A percentile compares a stretch with the other conserved stretches of the same genome.
phyloP scores from a whole-genome alignment of 2,113 vertebrate genomes.

The Entelurus aequoreus region DNA sequence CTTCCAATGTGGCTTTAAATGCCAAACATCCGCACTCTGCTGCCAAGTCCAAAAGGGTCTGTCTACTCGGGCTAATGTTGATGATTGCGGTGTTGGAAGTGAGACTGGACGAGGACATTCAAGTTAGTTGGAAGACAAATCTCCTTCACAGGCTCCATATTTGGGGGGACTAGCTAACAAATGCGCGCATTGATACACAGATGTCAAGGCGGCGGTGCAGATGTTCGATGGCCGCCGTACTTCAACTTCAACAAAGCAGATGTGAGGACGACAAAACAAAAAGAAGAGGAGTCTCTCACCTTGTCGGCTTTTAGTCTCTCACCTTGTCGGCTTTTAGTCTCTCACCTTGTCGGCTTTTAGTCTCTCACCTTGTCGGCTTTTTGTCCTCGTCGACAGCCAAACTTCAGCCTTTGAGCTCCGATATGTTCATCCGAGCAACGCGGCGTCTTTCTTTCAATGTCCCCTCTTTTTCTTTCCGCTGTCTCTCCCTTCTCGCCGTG shows the following conservation, averaged over 20 bases:
- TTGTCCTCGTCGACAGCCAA: background rate
- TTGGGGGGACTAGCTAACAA: slow-evolving; percentile 12
- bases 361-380: slow-evolving; percentile 4
- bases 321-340: too few relatives aligned
- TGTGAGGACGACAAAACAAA: slow-evolving; percentile 15
- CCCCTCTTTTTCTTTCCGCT: slow-evolving; percentile 18
- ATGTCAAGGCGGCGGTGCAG: background rate
- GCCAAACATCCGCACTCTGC: slow-evolving; percentile 62
- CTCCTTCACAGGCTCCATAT: slow-evolving; percentile 24
- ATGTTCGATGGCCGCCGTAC: background rate
- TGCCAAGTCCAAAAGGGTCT: slow-evolving; percentile 23
- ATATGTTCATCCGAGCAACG: slow-evolving; percentile 26
- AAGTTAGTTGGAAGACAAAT: slow-evolving; percentile 24
- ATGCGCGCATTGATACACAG: slow-evolving; percentile 5
- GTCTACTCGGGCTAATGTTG: slow-evolving; percentile 5
- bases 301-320: too few relatives aligned
- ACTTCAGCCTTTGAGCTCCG: slow-evolving; percentile 9
- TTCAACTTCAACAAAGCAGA: slow-evolving; percentile 44
- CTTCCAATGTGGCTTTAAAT: slow-evolving; percentile 68
- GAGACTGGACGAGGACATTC: too few relatives aligned
- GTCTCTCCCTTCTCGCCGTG: background rate
- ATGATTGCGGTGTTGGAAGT: too few relatives aligned
- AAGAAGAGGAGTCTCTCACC: slow-evolving; percentile 46
- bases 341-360: too few relatives aligned
- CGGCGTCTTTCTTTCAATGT: slow-evolving; percentile 44